Evolutionary conservation across 2,113 vertebrate genomes (phyloP), one percentile per base, ranked within the genome.

Genomic region (Serinus canaria): DNA sequence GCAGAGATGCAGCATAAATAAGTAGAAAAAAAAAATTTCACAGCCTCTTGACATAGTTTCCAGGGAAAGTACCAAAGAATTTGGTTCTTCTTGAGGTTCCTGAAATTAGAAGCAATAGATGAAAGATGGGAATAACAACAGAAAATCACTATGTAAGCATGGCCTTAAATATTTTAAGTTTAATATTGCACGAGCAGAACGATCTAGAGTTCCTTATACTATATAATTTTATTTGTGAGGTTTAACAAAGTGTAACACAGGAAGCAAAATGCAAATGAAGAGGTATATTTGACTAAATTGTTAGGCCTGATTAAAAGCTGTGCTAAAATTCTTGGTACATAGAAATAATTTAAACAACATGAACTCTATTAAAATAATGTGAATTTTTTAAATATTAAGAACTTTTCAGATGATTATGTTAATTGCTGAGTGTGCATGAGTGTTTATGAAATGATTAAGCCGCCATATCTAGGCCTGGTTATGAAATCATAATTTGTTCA

Each of bases 31-130:
- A 88, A 89, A 96, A 74, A 90, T 20, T 91, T 99, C 99, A 99
- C 98, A 99, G 98, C 97, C 98, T 98, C 98, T 99, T 99, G 95
- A 99, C 99, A 83, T 99, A 99, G 98, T 99, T 99, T 98, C 99
- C 99, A 56, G 99, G 99, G 98, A 99, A 99, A 97, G 99, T 99
- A 98, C 99, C 99, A 97, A 99, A 99, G 96, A 99, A 98, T 98
- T 98, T 99, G 97, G 98, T 99, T 98, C 99, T 98, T 97, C 99
- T 99, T 21, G 99, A 99, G 63, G 99, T 99, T 97, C 99, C 99
- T 99, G 98, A 88, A 98, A 98, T 97, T 70, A 98, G 94, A 98
- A 97, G 96, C 94, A 96, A 96, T 70, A 97, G 69, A 91, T 97
- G 96, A 97, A 97, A 94, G 84, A 96, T 92, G 93, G 88, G 72